Evolutionary conservation across 2,888 invertebrate genomes (phyloP).

Genomic region (Vannuccia rotundouncinata): DNA sequence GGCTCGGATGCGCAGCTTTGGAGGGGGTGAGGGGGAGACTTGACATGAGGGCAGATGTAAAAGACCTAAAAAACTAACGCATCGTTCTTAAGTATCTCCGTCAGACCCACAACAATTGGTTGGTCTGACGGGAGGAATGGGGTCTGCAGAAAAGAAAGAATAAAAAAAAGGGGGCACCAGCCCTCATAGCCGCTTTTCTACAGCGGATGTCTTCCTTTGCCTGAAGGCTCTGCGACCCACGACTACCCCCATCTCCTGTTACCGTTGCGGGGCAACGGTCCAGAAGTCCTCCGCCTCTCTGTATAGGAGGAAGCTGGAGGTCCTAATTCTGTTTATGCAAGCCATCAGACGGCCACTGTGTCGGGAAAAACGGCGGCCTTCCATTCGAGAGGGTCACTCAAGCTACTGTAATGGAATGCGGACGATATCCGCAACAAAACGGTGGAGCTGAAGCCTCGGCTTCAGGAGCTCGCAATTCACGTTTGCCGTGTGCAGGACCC

Average conservation of each 20-base stretch:
- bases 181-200: background rate
- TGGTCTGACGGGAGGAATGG: too few species aligned
- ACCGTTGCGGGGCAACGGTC: background rate
- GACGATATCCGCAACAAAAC: background rate
- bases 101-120: too few species aligned
- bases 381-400: background rate
- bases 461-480: background rate
- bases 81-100: too few species aligned
- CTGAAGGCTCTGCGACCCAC: background rate
- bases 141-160: too few species aligned
- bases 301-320: background rate
- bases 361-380: background rate
- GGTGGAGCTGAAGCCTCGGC: background rate
- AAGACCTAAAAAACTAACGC: too few species aligned
- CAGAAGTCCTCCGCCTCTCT: background rate
- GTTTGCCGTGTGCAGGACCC: background rate
- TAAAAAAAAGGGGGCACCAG: background rate
- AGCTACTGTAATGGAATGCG: background rate
- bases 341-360: background rate
- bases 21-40: too few species aligned
- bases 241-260: background rate
- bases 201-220: background rate
- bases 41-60: too few species aligned
- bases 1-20: too few species aligned
- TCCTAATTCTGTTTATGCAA: background rate